phyloP scores from a whole-genome alignment of 2,797 vertebrate genomes.

The Anniella stebbinsi region DNA sequence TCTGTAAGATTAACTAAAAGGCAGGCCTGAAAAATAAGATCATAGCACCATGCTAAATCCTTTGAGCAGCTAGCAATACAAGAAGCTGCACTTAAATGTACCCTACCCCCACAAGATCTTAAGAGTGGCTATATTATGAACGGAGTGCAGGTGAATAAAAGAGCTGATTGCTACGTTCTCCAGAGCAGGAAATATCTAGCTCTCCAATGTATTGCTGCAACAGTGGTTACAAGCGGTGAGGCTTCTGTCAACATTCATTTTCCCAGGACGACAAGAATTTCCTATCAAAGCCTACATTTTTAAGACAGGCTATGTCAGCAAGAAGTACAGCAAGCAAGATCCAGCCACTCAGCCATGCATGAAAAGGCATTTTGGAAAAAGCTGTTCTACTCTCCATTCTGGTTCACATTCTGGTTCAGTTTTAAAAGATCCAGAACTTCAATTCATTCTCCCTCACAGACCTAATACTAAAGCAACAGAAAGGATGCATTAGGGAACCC shows the following conservation, averaged over 20 bases:
- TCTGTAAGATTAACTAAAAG: not conserved
- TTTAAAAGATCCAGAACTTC: not conserved
- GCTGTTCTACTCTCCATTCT: not conserved
- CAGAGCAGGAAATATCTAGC: not conserved
- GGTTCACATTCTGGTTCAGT: not conserved
- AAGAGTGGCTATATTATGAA: too few species aligned
- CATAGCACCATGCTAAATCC: too few species aligned
- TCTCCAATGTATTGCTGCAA: not conserved
- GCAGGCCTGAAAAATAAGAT: not conserved
- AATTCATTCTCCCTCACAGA: not conserved
- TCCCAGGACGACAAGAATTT: not conserved
- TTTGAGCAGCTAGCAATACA: not conserved
- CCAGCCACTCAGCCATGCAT: not conserved
- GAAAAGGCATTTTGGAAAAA: not conserved
- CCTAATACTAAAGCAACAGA: not conserved
- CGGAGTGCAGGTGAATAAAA: too few species aligned
- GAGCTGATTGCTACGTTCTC: not conserved
- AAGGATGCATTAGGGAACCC: not conserved
- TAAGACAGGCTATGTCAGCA: not conserved
- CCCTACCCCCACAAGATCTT: not conserved
- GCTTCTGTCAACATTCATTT: not conserved
- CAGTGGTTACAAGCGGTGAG: not conserved
- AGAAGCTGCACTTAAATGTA: not conserved
- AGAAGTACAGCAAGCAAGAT: not conserved
- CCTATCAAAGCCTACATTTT: not conserved